Evolutionary conservation across 2,797 vertebrate genomes (phyloP).

Genomic region (Clarias fuscus): DNA sequence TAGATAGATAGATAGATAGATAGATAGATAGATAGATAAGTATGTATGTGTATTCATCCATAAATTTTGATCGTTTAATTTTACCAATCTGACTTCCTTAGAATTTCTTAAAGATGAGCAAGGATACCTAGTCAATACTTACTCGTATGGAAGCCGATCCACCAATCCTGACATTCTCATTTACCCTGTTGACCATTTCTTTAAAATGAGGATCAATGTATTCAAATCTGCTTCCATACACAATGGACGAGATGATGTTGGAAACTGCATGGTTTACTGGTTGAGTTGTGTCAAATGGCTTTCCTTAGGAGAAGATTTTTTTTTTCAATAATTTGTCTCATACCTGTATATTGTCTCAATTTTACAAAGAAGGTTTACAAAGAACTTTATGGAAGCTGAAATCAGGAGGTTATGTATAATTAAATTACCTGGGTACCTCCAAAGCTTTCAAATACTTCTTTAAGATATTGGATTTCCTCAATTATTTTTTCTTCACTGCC

Average conservation of each 20-base stretch:
- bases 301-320: slow-evolving; percentile 38
- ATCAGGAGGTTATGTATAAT: background rate
- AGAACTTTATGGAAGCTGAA: background rate
- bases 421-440: slow-evolving; percentile 60
- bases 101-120: background rate
- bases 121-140: background rate
- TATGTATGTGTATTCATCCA: too few species aligned
- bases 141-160: slow-evolving; percentile 63
- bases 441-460: slow-evolving; percentile 61
- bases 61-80: too few species aligned
- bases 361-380: background rate
- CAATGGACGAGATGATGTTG: slow-evolving; percentile 71
- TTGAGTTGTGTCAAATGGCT: slow-evolving; percentile 52
- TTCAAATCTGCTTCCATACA: slow-evolving; percentile 73
- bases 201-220: slow-evolving; percentile 64
- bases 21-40: too few species aligned
- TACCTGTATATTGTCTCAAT: background rate
- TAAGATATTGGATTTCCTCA: slow-evolving; percentile 68
- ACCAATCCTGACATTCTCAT: slow-evolving; percentile 29
- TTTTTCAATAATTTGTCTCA: too few species aligned
- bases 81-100: too few species aligned
- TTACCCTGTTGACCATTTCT: slow-evolving; percentile 56
- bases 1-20: too few species aligned
- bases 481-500: slow-evolving; percentile 68
- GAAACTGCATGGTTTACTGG: slow-evolving; percentile 63